phyloP scores from a whole-genome alignment of 2,797 vertebrate species.

The Gouania willdenowi region DNA sequence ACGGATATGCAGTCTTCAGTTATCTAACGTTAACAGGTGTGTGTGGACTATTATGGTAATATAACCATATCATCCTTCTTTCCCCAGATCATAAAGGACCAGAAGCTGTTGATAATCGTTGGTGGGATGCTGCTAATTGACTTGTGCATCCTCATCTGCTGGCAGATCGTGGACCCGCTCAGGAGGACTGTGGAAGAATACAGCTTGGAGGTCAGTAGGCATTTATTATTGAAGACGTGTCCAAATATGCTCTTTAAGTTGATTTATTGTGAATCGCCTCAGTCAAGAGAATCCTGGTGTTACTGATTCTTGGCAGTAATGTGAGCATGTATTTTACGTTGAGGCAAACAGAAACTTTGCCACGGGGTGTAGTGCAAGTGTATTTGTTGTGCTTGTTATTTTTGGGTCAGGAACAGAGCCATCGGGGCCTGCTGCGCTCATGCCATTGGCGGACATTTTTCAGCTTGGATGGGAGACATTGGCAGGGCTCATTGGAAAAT shows the following conservation, averaged over 20 bases:
- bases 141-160: conserved; percentile 98
- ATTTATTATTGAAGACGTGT: not conserved
- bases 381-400: conserved; percentile 62
- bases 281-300: conserved; percentile 10
- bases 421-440: conserved; percentile 57
- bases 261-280: not conserved
- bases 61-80: conserved; percentile 16
- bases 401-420: conserved; percentile 70
- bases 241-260: conserved; percentile 3
- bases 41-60: conserved; percentile 18
- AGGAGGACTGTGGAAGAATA: conserved; percentile 96
- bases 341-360: conserved; percentile 35
- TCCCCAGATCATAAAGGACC: conserved; percentile 97
- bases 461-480: conserved; percentile 67
- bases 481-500: conserved; percentile 62
- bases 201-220: conserved; percentile 90
- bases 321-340: conserved; percentile 4
- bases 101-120: conserved; percentile 97
- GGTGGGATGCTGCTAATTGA: conserved; percentile 98
- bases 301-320: conserved; percentile 12
- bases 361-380: conserved; percentile 23
- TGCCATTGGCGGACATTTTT: conserved; percentile 52
- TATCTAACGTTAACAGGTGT: conserved; percentile 26
- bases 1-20: conserved; percentile 4
- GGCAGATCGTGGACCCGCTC: conserved; percentile 98